Percentiles rank a stretch among this genome's conserved stretches.
These are phyloP conservation scores for Drosophila asahinai DNA, from an alignment of 1,140 invertebrate species.

Conservation along the genomic window DNA sequence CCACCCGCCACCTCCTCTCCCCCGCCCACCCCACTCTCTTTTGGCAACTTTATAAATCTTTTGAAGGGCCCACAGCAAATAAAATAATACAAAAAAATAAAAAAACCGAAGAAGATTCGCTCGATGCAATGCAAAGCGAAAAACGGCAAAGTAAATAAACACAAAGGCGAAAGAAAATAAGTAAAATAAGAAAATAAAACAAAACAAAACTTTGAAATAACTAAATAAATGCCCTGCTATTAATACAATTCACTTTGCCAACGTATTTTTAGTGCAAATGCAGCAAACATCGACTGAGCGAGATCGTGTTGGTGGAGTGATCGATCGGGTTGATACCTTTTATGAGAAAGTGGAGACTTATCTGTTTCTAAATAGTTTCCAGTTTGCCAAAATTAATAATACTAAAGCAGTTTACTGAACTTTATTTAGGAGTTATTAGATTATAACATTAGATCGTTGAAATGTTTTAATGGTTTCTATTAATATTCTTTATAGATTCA, in stretches of 20 bases:
- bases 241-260: conserved; percentile 84
- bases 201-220: conserved; percentile 67
- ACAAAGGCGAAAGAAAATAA: conserved; percentile 64
- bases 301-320: conserved; percentile 18
- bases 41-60: conserved; percentile 78
- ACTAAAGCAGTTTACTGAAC: background rate
- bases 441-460: too few species aligned
- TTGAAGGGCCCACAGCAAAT: conserved; percentile 66
- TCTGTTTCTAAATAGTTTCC: too few species aligned
- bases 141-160: conserved; percentile 83
- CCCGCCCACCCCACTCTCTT: conserved; percentile 5
- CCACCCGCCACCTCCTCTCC: background rate
- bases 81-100: conserved; percentile 10
- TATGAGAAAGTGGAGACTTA: too few species aligned
- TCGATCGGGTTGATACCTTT: conserved; percentile 46
- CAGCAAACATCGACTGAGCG: conserved; percentile 61
- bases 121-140: conserved; percentile 27
- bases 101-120: conserved; percentile 38
- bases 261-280: conserved; percentile 79
- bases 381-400: background rate
- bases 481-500: background rate
- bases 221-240: conserved; percentile 84
- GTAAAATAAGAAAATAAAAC: conserved; percentile 33
- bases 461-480: background rate
- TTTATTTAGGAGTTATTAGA: background rate